phyloP scores from a whole-genome alignment of 1,140 invertebrate genomes.

The Pseudomyrmex flavicornis region DNA sequence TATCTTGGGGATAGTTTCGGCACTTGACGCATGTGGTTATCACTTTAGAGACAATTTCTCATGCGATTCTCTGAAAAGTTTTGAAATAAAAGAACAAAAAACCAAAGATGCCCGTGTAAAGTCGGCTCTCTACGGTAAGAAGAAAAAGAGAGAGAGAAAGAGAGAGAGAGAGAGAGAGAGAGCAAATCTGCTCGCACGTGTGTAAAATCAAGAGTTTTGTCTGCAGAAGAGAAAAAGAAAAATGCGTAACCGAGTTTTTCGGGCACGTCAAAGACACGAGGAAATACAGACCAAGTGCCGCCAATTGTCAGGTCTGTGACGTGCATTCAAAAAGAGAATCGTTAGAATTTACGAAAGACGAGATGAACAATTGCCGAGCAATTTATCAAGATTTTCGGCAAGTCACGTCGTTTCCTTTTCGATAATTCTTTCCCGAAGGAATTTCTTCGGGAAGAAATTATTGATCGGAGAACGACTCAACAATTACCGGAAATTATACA shows the following conservation, averaged over 20 bases:
- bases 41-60: conserved; percentile 64
- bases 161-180: neutral
- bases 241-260: too few relatives aligned
- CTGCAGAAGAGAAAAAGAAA: too few relatives aligned
- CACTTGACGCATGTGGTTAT: conserved; percentile 80
- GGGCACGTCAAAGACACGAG: neutral
- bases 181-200: neutral
- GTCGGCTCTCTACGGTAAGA: neutral
- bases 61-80: conserved; percentile 69
- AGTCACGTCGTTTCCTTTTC: neutral
- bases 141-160: neutral
- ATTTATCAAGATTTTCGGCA: conserved; percentile 45
- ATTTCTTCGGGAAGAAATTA: neutral
- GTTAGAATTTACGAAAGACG: neutral
- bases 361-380: conserved; percentile 34
- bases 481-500: conserved; percentile 55
- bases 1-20: conserved; percentile 74
- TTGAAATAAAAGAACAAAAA: conserved; percentile 41
- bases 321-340: conserved; percentile 15
- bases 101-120: neutral
- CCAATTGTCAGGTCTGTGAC: neutral
- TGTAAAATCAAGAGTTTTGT: too few relatives aligned
- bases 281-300: neutral
- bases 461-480: conserved; percentile 27
- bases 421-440: too few relatives aligned